phyloP scores from a whole-genome alignment of 2,797 vertebrate genomes.

The Lepilemur ruficaudatus region DNA sequence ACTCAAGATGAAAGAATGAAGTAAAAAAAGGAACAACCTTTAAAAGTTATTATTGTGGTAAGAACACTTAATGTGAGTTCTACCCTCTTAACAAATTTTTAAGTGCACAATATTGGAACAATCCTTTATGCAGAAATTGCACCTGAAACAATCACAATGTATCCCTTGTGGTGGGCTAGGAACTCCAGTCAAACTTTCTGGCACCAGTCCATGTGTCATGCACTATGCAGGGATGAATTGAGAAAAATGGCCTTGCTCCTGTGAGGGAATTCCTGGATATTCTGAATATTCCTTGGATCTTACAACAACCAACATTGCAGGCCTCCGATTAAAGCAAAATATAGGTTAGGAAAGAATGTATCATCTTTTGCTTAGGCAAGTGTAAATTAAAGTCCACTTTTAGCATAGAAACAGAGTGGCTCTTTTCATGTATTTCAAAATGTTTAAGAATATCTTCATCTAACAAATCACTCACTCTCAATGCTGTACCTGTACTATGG shows the following conservation, averaged over 20 bases:
- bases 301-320: neutral
- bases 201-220: neutral
- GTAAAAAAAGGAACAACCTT: neutral
- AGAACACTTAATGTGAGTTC: neutral
- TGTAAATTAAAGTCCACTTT: neutral
- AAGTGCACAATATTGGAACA: neutral
- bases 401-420: neutral
- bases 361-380: conserved; percentile 31
- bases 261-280: neutral
- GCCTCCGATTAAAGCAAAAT: neutral
- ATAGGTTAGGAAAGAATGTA: neutral
- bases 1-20: conserved; percentile 24
- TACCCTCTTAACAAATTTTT: neutral
- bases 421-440: conserved; percentile 20
- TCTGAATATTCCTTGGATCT: neutral
- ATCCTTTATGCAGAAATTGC: neutral
- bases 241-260: conserved; percentile 33
- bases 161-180: neutral
- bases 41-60: neutral
- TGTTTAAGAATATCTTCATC: neutral
- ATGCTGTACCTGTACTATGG: neutral
- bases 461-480: conserved; percentile 16
- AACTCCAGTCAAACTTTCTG: conserved; percentile 2
- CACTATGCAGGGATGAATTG: neutral
- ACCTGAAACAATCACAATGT: neutral